Conservation (phyloP, 2,113 vertebrate species). For the Ovibos moschatus region DNA sequence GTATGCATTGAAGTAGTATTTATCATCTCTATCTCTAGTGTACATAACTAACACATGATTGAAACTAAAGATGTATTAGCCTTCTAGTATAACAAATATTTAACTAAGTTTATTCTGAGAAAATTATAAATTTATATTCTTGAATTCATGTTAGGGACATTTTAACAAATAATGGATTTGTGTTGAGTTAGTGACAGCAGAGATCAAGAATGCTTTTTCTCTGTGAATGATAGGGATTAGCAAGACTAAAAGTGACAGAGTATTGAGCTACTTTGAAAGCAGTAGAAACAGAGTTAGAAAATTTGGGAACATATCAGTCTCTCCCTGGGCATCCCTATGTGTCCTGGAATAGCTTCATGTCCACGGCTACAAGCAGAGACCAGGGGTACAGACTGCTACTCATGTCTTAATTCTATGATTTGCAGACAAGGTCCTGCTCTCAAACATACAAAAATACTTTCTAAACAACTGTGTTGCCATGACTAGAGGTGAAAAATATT, state of each 20-base stretch:
- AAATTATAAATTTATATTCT: neutral
- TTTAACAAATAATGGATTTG: neutral
- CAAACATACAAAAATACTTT: neutral
- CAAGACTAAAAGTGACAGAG: neutral
- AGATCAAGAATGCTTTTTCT: neutral
- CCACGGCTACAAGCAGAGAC: neutral
- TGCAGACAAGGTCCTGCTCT: neutral
- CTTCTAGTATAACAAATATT: neutral
- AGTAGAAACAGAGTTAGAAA: neutral
- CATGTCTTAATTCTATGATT: neutral
- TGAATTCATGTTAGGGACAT: neutral
- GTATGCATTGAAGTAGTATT: neutral
- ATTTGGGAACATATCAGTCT: neutral
- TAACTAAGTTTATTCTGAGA: neutral
- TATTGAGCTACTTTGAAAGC: neutral
- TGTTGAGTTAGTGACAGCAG: neutral
- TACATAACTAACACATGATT: neutral
- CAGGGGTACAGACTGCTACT: neutral
- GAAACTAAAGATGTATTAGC: neutral
- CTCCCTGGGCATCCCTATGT: neutral
- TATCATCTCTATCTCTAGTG: neutral
- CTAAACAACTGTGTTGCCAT: neutral
- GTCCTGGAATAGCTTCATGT: neutral
- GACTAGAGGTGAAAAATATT: constrained; percentile 23
- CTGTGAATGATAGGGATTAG: neutral